A percentile compares a stretch with the other conserved stretches of the same genome.
Evolutionary conservation across 2,797 vertebrate genomes (phyloP).

Genomic region (Coregonus suidteri): DNA sequence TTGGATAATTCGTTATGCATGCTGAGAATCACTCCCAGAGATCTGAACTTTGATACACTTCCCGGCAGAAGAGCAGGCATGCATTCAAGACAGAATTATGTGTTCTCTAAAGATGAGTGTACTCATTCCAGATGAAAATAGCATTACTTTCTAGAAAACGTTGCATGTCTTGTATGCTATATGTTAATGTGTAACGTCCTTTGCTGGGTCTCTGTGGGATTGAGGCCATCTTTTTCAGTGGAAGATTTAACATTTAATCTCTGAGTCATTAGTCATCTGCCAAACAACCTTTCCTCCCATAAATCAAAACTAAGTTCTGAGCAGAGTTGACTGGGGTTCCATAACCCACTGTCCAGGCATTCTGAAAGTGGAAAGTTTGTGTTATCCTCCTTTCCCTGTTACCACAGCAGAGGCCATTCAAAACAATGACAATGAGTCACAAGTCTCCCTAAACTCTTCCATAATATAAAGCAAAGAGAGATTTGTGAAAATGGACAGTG

Average conservation of each 20-base stretch:
- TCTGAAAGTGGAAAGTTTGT: conserved; percentile 58
- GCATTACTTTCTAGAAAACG: not conserved
- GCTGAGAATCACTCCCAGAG: not conserved
- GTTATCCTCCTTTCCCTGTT: conserved; percentile 53
- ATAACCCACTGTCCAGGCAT: conserved; percentile 43
- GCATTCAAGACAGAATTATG: conserved; percentile 1
- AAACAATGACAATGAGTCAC: conserved; percentile 65
- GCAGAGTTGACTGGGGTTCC: conserved; percentile 45
- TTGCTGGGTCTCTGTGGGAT: not conserved
- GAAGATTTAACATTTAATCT: conserved; percentile 3
- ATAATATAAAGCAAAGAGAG: conserved; percentile 29
- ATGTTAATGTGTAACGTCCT: not conserved
- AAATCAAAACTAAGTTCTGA: conserved; percentile 33
- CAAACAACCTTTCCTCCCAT: conserved; percentile 16
- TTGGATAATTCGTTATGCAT: conserved; percentile 8
- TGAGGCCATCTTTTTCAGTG: conserved; percentile 13
- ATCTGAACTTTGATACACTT: conserved; percentile 5
- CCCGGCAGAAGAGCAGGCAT: not conserved
- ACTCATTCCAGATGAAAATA: not conserved
- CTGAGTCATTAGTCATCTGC: conserved; percentile 1
- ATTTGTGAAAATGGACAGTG: conserved; percentile 29
- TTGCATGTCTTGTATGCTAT: not conserved
- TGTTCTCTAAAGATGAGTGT: conserved; percentile 3
- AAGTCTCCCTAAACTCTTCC: conserved; percentile 43
- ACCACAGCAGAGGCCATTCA: conserved; percentile 56